Evolutionary conservation across 1,140 invertebrate species (phyloP).

Genomic region (Onthophagus taurus): DNA sequence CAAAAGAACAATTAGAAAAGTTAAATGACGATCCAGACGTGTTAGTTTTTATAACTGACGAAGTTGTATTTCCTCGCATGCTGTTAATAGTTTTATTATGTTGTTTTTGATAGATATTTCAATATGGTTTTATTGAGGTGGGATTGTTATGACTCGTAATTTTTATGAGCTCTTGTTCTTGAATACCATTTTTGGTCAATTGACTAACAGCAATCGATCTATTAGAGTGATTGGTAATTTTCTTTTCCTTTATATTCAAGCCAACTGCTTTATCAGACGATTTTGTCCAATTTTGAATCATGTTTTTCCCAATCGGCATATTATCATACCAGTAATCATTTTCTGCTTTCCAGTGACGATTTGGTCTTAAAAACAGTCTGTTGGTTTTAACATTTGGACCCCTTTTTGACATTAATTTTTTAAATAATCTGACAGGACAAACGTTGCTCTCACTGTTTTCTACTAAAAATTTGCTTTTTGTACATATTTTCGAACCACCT

Average conservation of each 20-base stretch:
- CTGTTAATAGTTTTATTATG: too few species aligned
- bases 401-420: constrained; percentile 1
- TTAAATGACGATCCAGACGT: too few species aligned
- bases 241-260: background rate
- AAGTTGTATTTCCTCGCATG: too few species aligned
- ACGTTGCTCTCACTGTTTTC: background rate
- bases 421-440: background rate
- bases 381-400: background rate
- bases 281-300: background rate
- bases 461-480: background rate
- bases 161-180: too few species aligned
- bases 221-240: constrained; percentile 3
- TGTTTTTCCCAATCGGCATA: background rate
- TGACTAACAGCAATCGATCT: background rate
- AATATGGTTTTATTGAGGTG: constrained; percentile 1
- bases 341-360: too few species aligned
- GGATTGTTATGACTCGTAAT: constrained; percentile 1
- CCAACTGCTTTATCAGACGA: background rate
- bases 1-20: too few species aligned
- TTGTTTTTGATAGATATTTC: constrained; percentile 1
- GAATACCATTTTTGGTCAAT: background rate
- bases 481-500: too few species aligned
- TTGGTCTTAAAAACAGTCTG: background rate
- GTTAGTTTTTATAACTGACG: too few species aligned
- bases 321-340: too few species aligned